Evolutionary conservation across 2,113 vertebrate species (phyloP).

Genomic region (Vulpes ferrilata): DNA sequence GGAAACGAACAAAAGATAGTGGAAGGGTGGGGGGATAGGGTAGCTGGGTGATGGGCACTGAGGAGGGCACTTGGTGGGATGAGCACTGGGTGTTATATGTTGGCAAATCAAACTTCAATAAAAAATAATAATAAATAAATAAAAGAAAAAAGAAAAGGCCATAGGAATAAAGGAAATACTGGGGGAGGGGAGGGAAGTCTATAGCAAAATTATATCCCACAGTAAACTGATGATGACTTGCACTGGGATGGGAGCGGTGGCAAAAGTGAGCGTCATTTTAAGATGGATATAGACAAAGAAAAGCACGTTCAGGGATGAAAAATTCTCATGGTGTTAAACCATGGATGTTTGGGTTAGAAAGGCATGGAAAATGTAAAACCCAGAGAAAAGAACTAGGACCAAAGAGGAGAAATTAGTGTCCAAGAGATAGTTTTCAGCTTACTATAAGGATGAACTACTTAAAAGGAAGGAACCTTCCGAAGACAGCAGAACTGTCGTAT

Average conservation of each 20-base stretch:
- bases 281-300: not conserved
- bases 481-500: not conserved
- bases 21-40: too few species aligned
- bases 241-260: not conserved
- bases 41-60: too few species aligned
- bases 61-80: too few species aligned
- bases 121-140: too few species aligned
- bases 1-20: too few species aligned
- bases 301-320: not conserved
- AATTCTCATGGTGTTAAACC: not conserved
- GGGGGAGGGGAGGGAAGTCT: fast-evolving
- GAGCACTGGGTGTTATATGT: too few species aligned
- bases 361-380: not conserved
- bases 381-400: not conserved
- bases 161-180: not conserved
- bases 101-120: too few species aligned
- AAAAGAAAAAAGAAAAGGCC: not conserved
- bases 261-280: not conserved
- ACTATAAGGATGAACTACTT: not conserved
- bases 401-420: not conserved
- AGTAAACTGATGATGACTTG: not conserved
- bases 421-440: not conserved
- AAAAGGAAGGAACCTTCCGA: not conserved
- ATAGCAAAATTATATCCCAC: not conserved
- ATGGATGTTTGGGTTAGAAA: not conserved